Conservation (phyloP, 1,140 invertebrate species). For the Lepidurus arcticus region DNA sequence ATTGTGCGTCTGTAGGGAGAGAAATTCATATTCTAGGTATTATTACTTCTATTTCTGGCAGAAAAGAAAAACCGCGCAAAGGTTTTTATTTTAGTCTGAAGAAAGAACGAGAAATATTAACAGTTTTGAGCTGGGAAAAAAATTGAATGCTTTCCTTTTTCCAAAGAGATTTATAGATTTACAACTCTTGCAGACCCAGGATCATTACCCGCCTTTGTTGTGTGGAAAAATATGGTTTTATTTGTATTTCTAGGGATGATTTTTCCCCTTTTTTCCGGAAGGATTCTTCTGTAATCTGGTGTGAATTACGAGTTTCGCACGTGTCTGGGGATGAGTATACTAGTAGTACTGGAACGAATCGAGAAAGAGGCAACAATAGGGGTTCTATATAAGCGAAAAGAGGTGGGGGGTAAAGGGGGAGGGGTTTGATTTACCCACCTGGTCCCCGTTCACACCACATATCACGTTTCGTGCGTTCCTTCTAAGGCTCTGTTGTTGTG, state of each 20-base stretch:
- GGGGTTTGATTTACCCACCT: conserved; percentile 13
- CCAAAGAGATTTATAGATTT: not conserved
- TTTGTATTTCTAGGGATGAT: not conserved
- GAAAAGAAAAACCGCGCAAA: not conserved
- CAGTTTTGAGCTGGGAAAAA: not conserved
- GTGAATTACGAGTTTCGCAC: conserved; percentile 21
- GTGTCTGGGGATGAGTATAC: not conserved
- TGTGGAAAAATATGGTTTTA: not conserved
- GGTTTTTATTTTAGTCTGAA: conserved; percentile 16
- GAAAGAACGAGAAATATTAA: not conserved
- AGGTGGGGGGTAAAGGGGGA: not conserved
- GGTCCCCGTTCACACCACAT: conserved; percentile 17
- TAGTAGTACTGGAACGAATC: not conserved
- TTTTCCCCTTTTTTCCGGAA: not conserved
- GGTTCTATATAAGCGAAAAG: not conserved
- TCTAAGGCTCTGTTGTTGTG: not conserved
- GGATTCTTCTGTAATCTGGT: not conserved
- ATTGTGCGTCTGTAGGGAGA: conserved; percentile 8
- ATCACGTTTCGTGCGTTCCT: not conserved
- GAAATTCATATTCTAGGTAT: not conserved
- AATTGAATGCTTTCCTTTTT: not conserved
- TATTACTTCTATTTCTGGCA: conserved; percentile 2
- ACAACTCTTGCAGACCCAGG: not conserved
- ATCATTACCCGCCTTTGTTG: not conserved
- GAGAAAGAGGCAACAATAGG: not conserved